Base-by-base conservation (phyloP, 2,113 vertebrate genomes). In the Macroglossus sobrinus region DNA sequence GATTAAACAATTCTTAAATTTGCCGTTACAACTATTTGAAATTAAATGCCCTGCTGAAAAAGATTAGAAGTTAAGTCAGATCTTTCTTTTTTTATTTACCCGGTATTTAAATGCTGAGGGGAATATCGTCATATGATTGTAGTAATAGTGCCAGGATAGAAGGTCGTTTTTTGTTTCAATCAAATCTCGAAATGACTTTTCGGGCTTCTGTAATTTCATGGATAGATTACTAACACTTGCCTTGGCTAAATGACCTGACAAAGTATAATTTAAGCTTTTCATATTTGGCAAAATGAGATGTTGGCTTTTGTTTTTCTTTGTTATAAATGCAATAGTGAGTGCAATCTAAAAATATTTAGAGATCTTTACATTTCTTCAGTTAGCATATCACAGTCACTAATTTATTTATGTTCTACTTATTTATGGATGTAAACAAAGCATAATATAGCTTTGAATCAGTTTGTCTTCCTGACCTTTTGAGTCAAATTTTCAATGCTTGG, bases 401-500 rank as follows among this genome's bases (percentile, higher is more conserved):
- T 88, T 74, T 47, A 63, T 68, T 79, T 47, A 14, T 90, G 35
- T 11, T 90, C 2, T 69, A 30, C 61, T 94, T 53, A 35, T 26
- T 91, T 59, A 9, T 63, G 22, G 6, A 59, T 66, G 76, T 69
- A 63, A 84, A 40, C 2, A 89, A 93, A 4, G 12, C 24, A 10
- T 76, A 22, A 40, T 50, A 81, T 22, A 26, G 72, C 7, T 26
- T 40, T 21, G 38, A 38, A 86, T 82, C 11, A 64, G 2, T 53
- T 76, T 92, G 47, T 68, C 19, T 94, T 95, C 22, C 64, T 85
- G 24, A 94, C 88, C 10, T 79, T 84, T 84, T 78, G 55, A 93
- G 61, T 14, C 63, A 95, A 50, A 93, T 93, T 94, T 97, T n/a
- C 87, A 88, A 84, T 94, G 53, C 38, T 81, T 92, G 24, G 13